Conservation (phyloP, 2,888 invertebrate species). For the Melanchra persicariae region DNA sequence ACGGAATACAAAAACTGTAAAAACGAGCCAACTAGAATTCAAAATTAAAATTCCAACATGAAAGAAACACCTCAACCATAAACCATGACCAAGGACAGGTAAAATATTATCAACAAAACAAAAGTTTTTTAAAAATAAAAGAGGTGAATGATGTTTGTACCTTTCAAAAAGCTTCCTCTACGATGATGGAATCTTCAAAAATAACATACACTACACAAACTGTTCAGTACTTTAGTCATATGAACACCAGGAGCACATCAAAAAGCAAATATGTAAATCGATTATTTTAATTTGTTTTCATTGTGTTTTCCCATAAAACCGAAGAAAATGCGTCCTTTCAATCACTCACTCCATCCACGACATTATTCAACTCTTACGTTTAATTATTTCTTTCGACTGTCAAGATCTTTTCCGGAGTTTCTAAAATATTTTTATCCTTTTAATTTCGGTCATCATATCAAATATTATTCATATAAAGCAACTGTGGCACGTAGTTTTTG, state of each 20-base stretch:
- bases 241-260: slow-evolving; percentile 32
- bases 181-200: slow-evolving; percentile 68
- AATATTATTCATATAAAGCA: no score
- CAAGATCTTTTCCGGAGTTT: slow-evolving; percentile 16
- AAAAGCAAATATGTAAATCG: slow-evolving; percentile 38
- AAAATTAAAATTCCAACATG: background rate
- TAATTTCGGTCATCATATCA: fast-evolving
- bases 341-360: slow-evolving; percentile 56
- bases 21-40: background rate
- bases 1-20: background rate
- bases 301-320: slow-evolving; percentile 35
- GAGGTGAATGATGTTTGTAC: slow-evolving; percentile 69
- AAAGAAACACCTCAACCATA: background rate
- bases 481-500: background rate
- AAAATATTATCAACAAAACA: slow-evolving; percentile 35
- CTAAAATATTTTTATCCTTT: no score
- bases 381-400: slow-evolving; percentile 40
- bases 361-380: slow-evolving; percentile 64
- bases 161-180: slow-evolving; percentile 67
- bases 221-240: slow-evolving; percentile 40
- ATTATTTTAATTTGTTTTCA: slow-evolving; percentile 56
- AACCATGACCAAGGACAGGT: background rate
- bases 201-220: slow-evolving; percentile 64
- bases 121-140: slow-evolving; percentile 61
- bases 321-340: slow-evolving; percentile 60